Percentiles rank a stretch among this genome's conserved stretches.
These are phyloP conservation scores for Lamellibrachia luymesi DNA, from an alignment of 1,140 invertebrate species.

Conservation along the genomic window DNA sequence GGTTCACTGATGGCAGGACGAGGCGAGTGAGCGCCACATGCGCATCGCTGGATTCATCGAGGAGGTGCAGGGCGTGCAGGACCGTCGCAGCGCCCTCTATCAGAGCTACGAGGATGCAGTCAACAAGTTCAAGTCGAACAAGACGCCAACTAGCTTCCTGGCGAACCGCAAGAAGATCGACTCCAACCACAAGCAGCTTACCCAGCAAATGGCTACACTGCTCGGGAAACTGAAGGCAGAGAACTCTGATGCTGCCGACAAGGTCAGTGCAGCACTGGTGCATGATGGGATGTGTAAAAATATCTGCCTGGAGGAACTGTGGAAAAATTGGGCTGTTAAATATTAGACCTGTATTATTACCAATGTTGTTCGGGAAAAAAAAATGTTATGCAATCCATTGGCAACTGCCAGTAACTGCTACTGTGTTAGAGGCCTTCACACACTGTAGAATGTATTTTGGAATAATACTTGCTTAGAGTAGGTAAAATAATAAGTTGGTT, in stretches of 20 bases:
- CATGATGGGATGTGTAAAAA: background rate
- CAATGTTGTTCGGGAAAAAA: background rate
- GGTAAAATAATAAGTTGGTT: background rate
- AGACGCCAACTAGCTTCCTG: conserved; percentile 63
- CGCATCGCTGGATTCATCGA: conserved; percentile 59
- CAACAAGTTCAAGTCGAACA: conserved; percentile 66
- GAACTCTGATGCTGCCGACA: conserved; percentile 66
- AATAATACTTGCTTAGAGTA: background rate
- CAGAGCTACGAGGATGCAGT: conserved; percentile 68
- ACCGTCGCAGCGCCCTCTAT: conserved; percentile 66
- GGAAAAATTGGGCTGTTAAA: background rate
- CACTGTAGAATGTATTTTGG: background rate
- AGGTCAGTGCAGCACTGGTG: conserved; percentile 38
- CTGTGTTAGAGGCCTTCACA: background rate
- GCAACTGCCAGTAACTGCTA: background rate
- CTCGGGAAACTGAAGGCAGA: conserved; percentile 66
- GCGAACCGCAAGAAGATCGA: conserved; percentile 64
- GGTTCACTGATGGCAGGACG: conserved; percentile 55
- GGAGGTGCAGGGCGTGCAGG: conserved; percentile 64
- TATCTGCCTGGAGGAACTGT: background rate
- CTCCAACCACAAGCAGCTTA: conserved; percentile 67
- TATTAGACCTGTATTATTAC: background rate
- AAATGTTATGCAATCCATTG: background rate
- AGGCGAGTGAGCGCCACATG: conserved; percentile 63
- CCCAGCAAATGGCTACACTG: conserved; percentile 63